Conservation (phyloP, 2,888 invertebrate species). For the Resseliella maxima region DNA sequence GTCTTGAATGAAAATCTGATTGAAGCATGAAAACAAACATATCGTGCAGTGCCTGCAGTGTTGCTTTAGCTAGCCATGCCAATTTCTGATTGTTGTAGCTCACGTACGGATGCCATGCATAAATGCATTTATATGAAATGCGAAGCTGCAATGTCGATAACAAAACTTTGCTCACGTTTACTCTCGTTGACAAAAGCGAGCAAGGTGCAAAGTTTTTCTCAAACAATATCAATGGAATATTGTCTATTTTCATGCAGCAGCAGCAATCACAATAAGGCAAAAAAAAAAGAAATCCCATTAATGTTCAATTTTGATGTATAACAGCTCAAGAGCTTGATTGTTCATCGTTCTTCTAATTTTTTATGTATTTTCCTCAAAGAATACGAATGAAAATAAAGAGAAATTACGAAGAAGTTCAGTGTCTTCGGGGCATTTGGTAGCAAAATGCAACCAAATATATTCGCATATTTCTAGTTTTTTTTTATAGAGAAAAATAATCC, state of each 20-base stretch:
- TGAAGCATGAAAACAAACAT: slow-evolving; percentile 16
- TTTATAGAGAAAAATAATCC: too few relatives aligned
- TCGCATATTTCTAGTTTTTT: too few relatives aligned
- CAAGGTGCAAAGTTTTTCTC: neutral
- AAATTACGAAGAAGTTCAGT: too few relatives aligned
- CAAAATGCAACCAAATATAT: too few relatives aligned
- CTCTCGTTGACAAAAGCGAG: neutral
- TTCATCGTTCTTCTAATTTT: neutral
- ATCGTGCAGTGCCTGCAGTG: neutral
- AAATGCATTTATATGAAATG: neutral
- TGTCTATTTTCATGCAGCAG: neutral
- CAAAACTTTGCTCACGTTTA: neutral
- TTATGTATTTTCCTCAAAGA: neutral
- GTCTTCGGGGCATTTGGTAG: too few relatives aligned
- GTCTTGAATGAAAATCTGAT: neutral
- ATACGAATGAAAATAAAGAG: too few relatives aligned
- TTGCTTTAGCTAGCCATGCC: neutral
- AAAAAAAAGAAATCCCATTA: neutral
- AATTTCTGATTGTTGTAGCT: neutral
- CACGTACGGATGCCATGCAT: neutral
- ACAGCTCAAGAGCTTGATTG: neutral
- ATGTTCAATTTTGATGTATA: neutral
- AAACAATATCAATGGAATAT: neutral
- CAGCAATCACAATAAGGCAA: too few relatives aligned
- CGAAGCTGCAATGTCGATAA: neutral